Percentiles rank a stretch among this genome's conserved stretches.
phyloP scores from a whole-genome alignment of 1,140 invertebrate genomes.

The Probaryconus sp. region DNA sequence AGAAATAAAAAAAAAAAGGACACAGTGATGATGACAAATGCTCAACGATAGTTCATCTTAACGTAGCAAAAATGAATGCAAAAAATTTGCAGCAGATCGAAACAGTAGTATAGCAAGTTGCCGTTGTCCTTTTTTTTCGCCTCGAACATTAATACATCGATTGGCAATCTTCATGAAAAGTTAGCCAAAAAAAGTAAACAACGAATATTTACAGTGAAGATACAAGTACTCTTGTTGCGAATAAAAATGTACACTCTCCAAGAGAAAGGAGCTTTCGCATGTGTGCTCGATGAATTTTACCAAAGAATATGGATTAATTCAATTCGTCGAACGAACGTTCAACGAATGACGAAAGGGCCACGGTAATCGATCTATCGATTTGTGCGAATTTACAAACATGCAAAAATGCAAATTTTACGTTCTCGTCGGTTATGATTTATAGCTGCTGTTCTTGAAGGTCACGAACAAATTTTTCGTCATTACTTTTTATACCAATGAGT shows the following conservation, averaged over 20 bases:
- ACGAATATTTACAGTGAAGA: slow-evolving; percentile 14
- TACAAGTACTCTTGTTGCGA: slow-evolving; percentile 1
- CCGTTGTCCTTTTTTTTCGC: too few species aligned
- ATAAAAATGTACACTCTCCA: slow-evolving; percentile 5
- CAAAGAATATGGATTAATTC: not conserved
- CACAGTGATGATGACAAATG: too few species aligned
- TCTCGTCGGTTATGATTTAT: slow-evolving; percentile 24
- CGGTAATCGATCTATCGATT: slow-evolving; percentile 30
- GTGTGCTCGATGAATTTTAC: slow-evolving; percentile 13
- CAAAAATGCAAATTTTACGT: slow-evolving; percentile 34
- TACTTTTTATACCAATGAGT: too few species aligned
- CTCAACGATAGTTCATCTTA: too few species aligned
- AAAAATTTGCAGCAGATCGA: too few species aligned
- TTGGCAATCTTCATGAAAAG: too few species aligned
- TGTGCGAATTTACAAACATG: slow-evolving; percentile 22
- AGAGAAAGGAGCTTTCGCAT: slow-evolving; percentile 13
- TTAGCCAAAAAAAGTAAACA: slow-evolving; percentile 3
- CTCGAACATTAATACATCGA: too few species aligned
- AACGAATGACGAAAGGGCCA: slow-evolving; percentile 9
- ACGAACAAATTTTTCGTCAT: too few species aligned
- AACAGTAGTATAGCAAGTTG: too few species aligned
- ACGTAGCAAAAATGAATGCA: too few species aligned
- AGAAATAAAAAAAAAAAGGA: too few species aligned
- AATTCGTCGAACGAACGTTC: not conserved
- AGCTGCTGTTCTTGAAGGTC: slow-evolving; percentile 10